These are phyloP conservation scores for Apoda limacodes DNA, from an alignment of 2,888 invertebrate genomes.

Conservation along the genomic window DNA sequence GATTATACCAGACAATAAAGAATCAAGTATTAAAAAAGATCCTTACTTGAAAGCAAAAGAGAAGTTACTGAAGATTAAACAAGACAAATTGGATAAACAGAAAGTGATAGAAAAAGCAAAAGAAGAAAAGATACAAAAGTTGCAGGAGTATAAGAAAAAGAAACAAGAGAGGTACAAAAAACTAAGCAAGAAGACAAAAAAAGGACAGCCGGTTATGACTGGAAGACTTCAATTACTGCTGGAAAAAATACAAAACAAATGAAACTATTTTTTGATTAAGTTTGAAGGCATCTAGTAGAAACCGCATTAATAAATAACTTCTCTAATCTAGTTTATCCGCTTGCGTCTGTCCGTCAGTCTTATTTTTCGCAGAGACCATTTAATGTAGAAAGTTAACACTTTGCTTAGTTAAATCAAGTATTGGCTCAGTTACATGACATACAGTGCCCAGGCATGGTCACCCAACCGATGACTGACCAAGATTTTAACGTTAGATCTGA, in stretches of 20 bases:
- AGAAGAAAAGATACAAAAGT: slow-evolving; percentile 71
- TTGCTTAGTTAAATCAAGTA: too few relatives aligned
- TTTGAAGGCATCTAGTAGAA: too few relatives aligned
- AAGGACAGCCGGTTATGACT: slow-evolving; percentile 89
- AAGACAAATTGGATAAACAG: slow-evolving; percentile 62
- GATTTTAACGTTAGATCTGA: too few relatives aligned
- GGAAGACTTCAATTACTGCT: slow-evolving; percentile 81
- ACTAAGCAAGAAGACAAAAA: slow-evolving; percentile 80
- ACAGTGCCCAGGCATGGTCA: too few relatives aligned
- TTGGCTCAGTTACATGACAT: too few relatives aligned
- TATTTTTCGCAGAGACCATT: too few relatives aligned
- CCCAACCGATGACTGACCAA: too few relatives aligned
- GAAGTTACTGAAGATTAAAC: slow-evolving; percentile 63
- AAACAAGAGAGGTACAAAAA: slow-evolving; percentile 78
- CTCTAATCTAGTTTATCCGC: too few relatives aligned
- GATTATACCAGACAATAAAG: slow-evolving; percentile 30
- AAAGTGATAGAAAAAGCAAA: slow-evolving; percentile 58
- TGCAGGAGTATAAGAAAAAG: slow-evolving; percentile 76
- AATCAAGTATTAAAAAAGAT: slow-evolving; percentile 35
- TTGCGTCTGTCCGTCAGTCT: too few relatives aligned
- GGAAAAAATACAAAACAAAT: slow-evolving; percentile 81
- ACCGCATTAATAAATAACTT: too few relatives aligned
- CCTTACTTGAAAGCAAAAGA: slow-evolving; percentile 65
- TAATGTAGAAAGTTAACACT: too few relatives aligned
- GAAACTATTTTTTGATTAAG: too few relatives aligned